These are phyloP conservation scores for Microtus agrestis DNA, from an alignment of 2,797 vertebrate species.

Conservation along the genomic window DNA sequence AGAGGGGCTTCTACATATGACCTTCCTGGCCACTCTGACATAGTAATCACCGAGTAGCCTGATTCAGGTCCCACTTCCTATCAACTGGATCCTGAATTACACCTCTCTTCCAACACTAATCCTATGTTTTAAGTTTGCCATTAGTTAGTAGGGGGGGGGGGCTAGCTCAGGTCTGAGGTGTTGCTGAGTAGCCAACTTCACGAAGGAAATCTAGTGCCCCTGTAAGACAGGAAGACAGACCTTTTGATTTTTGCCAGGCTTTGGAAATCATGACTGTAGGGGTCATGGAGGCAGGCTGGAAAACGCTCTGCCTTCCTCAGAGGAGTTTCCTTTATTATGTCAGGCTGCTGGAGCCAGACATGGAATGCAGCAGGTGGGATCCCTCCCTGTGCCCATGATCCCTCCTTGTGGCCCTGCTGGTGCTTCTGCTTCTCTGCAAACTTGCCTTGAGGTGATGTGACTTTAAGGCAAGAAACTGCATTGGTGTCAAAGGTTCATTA, in stretches of 20 bases:
- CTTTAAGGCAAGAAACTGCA: background rate
- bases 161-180: background rate
- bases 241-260: conserved; percentile 34
- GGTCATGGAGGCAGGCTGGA: conserved; percentile 36
- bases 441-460: conserved; percentile 65
- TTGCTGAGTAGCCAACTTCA: conserved; percentile 42
- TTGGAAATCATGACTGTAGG: conserved; percentile 48
- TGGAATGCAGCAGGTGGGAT: conserved; percentile 51
- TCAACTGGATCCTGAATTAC: background rate
- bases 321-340: conserved; percentile 62
- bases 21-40: background rate
- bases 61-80: background rate
- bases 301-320: conserved; percentile 63
- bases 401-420: background rate
- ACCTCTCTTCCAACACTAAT: background rate
- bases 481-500: background rate
- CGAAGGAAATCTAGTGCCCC: conserved; percentile 1
- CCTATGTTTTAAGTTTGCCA: conserved; percentile 49
- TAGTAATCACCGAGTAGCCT: background rate
- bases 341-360: conserved; percentile 38
- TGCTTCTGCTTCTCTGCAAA: background rate
- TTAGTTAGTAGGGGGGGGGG: background rate
- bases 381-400: background rate
- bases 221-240: conserved; percentile 18
- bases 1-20: background rate